phyloP scores from a whole-genome alignment of 2,888 invertebrate species.

The Lepidonotus clava region DNA sequence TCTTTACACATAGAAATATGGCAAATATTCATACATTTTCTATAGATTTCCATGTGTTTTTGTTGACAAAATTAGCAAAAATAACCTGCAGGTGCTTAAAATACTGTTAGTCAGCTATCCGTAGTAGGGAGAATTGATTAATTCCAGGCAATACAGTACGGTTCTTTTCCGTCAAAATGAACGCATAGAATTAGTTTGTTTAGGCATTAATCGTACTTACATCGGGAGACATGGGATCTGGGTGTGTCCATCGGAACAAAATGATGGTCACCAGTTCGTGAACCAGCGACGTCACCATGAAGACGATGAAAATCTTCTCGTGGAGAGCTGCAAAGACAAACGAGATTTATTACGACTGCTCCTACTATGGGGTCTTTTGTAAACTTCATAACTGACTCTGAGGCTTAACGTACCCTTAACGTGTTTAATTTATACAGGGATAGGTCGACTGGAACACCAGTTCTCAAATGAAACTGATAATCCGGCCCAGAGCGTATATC shows the following conservation, averaged over 20 bases:
- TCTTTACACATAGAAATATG: too few relatives aligned
- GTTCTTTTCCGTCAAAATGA: too few relatives aligned
- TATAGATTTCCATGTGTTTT: too few relatives aligned
- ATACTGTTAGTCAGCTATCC: too few relatives aligned
- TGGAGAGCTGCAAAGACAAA: constrained; percentile 72
- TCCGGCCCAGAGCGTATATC: background rate
- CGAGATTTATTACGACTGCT: background rate
- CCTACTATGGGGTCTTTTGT: background rate
- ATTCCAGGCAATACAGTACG: too few relatives aligned
- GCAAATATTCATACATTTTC: too few relatives aligned
- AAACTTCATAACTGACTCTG: background rate
- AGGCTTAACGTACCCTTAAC: background rate
- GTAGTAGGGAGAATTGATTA: too few relatives aligned
- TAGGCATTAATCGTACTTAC: background rate
- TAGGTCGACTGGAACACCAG: background rate
- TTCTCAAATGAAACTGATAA: background rate
- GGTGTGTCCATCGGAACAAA: constrained; percentile 71
- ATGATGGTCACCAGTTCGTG: constrained; percentile 92
- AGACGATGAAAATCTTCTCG: constrained; percentile 92
- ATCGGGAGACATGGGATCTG: constrained; percentile 50
- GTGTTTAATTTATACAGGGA: background rate
- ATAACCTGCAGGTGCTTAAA: too few relatives aligned
- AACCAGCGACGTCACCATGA: constrained; percentile 90
- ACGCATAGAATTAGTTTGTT: too few relatives aligned
- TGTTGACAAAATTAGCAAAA: too few relatives aligned